A percentile compares a stretch with the other conserved stretches of the same genome.
Evolutionary conservation across 1,140 invertebrate species (phyloP).

Genomic region (Platyscapa corneri): DNA sequence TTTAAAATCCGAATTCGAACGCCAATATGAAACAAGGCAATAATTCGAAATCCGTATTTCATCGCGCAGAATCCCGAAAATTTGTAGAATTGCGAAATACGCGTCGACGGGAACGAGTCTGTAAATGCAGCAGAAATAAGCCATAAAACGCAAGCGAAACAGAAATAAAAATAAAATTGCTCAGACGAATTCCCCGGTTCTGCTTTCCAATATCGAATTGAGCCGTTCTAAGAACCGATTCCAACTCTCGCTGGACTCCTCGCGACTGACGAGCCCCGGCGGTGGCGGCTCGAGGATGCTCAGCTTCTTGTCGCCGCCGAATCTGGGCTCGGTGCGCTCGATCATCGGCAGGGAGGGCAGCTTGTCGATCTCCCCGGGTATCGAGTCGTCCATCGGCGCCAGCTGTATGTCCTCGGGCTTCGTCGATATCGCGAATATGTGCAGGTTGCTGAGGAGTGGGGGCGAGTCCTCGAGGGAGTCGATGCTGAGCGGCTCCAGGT

Average conservation of each 20-base stretch:
- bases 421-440: constrained; percentile 69
- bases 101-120: too few species aligned
- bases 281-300: constrained; percentile 71
- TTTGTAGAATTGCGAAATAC: too few species aligned
- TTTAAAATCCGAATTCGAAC: not conserved
- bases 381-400: constrained; percentile 50
- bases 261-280: constrained; percentile 66
- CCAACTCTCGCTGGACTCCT: constrained; percentile 71
- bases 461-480: constrained; percentile 43
- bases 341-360: constrained; percentile 66
- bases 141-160: not conserved
- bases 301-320: constrained; percentile 59
- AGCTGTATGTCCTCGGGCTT: constrained; percentile 66
- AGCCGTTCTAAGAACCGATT: constrained; percentile 69
- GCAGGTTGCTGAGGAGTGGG: constrained; percentile 66
- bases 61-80: too few species aligned
- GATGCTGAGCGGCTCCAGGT: not conserved
- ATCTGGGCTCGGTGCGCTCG: constrained; percentile 53
- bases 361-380: constrained; percentile 62
- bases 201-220: constrained; percentile 71
- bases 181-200: constrained; percentile 68
- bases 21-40: too few species aligned
- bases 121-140: not conserved
- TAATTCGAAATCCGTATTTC: too few species aligned
- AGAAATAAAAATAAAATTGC: not conserved